Percentiles rank a stretch among this genome's conserved stretches.
These are phyloP conservation scores for Rhyacichthys aspro DNA, from an alignment of 2,797 vertebrate genomes.

Conservation along the genomic window DNA sequence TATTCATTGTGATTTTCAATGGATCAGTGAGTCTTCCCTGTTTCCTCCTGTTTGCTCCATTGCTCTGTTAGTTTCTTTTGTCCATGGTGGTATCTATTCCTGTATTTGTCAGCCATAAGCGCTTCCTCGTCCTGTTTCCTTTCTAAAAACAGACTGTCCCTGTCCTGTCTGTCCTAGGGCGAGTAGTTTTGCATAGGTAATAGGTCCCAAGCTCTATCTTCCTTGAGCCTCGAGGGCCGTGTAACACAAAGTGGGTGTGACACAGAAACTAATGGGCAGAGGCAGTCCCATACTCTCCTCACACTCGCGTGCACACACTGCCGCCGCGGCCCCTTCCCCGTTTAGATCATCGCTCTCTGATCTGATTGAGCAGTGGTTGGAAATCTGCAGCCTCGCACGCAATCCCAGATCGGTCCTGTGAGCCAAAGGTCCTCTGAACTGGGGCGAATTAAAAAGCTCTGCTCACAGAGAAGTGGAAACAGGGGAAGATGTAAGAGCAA, in stretches of 20 bases:
- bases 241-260: slow-evolving; percentile 46
- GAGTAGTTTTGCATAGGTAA: slow-evolving; percentile 59
- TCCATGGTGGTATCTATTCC: slow-evolving; percentile 16
- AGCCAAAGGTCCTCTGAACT: slow-evolving; percentile 14
- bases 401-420: slow-evolving; percentile 9
- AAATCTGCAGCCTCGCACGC: slow-evolving; percentile 41
- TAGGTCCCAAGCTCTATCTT: slow-evolving; percentile 45
- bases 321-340: slow-evolving; percentile 18
- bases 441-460: slow-evolving; percentile 1
- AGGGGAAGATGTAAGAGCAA: not conserved
- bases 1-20: too few relatives aligned
- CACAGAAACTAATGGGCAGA: slow-evolving; percentile 34
- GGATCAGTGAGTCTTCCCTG: too few relatives aligned
- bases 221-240: slow-evolving; percentile 32
- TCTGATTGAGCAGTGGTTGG: slow-evolving; percentile 42
- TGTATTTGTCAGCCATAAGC: slow-evolving; percentile 30
- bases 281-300: slow-evolving; percentile 34
- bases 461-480: too few relatives aligned
- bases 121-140: not conserved
- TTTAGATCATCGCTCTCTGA: slow-evolving; percentile 47
- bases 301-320: slow-evolving; percentile 15
- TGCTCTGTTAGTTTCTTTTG: too few relatives aligned
- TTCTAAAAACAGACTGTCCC: slow-evolving; percentile 28
- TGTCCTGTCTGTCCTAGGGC: slow-evolving; percentile 31
- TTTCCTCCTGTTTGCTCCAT: too few relatives aligned